A percentile compares a stretch with the other conserved stretches of the same genome.
Conservation (phyloP, 2,888 invertebrate genomes). For the Aphodius sticticus region DNA sequence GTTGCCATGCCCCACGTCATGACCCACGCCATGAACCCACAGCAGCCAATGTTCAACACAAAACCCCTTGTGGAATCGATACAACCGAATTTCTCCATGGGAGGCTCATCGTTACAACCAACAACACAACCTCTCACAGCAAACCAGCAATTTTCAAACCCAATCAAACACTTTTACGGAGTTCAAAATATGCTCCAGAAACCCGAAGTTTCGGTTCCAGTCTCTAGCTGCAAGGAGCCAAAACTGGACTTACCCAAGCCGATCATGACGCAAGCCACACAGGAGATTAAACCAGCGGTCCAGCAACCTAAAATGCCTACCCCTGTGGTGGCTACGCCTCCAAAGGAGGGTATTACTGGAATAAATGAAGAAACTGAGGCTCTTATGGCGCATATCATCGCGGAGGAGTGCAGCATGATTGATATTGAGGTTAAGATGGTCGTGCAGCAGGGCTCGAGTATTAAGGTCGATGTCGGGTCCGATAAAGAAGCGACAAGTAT, state of each 20-base stretch:
- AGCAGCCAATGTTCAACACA: neutral
- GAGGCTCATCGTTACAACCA: constrained; percentile 10
- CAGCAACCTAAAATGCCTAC: neutral
- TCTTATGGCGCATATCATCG: constrained; percentile 68
- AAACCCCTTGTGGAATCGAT: neutral
- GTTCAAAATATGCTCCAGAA: neutral
- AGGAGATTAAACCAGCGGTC: neutral
- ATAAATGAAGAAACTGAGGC: constrained; percentile 49
- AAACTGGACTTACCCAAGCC: neutral
- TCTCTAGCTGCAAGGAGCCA: neutral
- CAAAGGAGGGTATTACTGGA: neutral
- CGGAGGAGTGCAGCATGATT: constrained; percentile 71
- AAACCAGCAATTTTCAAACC: neutral
- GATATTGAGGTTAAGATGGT: constrained; percentile 71
- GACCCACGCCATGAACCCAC: neutral
- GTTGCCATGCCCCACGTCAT: neutral
- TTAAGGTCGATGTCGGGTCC: constrained; percentile 66
- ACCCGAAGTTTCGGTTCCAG: neutral
- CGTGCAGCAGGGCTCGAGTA: constrained; percentile 63
- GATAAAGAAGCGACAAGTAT: constrained; percentile 66
- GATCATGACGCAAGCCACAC: neutral
- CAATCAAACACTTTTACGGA: neutral
- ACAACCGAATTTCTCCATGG: neutral
- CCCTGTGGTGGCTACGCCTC: neutral
- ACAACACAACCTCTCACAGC: neutral